Base-by-base conservation (phyloP, 2,797 vertebrate species). In the Steatocranus sp. region DNA sequence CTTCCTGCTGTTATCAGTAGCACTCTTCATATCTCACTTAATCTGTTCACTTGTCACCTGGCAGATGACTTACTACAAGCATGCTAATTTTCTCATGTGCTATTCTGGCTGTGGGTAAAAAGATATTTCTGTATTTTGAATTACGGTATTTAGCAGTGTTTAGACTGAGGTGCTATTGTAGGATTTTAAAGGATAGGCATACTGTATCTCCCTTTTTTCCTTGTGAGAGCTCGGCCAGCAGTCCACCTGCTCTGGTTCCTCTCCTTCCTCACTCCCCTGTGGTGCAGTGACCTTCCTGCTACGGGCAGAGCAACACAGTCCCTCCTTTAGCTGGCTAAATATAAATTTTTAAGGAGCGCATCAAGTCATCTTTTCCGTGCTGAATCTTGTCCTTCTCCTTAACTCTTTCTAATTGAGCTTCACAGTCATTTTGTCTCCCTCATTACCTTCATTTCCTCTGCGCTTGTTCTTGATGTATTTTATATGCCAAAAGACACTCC, bases 261-360 rank as follows among this genome's bases (percentile, higher is more conserved):
- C 41, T 68, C 10, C 32, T 27, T 48, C 56, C 10, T 76, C 20
- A 3, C 41, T 75, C 53, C 53, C 75, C 50, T 11, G 48, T 34
- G 73, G 48, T 36, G 30, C n/a, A 6, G 32, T 86, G 87, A 87
- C 85, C 85, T 84, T 85, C 73, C 25, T 58, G n/a, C 51, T 78
- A 17, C 66, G 54, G 30, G 63, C 75, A 46, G 9, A 32, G 75
- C 23, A 75, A 56, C 53, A 66, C 41, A 50, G 20, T 82, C 15
- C 1, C 11, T 48, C 15, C 25, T 34, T 41, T 81, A 41, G 50
- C 54, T 54, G 41, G 34, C 41, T 79, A n/a, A 68, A 76, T 79
- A 86, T 75, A 77, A 82, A 54, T 78, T 27, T 83, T 81, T 18
- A 77, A 63, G 25, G 11, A 78, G 34, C 12, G 12, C 18, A 0